Base-by-base conservation (phyloP, 2,113 vertebrate genomes). In the Seriola dumerili region DNA sequence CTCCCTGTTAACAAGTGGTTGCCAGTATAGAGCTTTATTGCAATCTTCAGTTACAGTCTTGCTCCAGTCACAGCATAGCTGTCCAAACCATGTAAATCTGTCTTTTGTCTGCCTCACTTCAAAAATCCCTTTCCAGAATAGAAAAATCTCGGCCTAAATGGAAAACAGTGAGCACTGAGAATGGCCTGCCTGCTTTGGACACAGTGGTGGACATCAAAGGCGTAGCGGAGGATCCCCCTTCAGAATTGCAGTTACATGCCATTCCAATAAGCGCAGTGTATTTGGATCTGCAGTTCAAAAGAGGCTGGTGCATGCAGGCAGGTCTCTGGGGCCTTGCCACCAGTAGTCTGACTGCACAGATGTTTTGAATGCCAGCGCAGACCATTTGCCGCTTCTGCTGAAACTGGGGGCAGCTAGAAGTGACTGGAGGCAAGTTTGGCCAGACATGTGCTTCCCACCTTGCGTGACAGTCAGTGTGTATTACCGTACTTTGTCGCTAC, bases 241-340 rank as follows among this genome's bases (percentile, higher is more conserved):
- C 90, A 92, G 89, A 94, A 91, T 89, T 88, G 91, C 92, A 83
- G 89, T 88, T 85, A 92, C 94, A 95, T 94, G 92, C 93, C 93
- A 94, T 95, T 94, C 89, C 93, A 94, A 89, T 94, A 93, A 93
- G 92, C 85, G 84, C 86, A 84, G 91, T 58, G 89, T 83, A 86
- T 91, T 88, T 91, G 88, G 90, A 92, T 89, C 85, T 84, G 89
- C 67, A 93, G 94, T 95, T 95, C 93, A 94, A 95, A 95, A 92
- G 90, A 86, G 88, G 61, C 89, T 74, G 86, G 91, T 88, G 88
- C 90, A 83, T 84, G 78, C 85, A 72, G 84, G 84, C 88, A 83
- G 84, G 89, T 93, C 85, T 79, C 89, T 86, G 92, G 90, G 92
- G 88, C 89, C 86, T 81, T 44, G 83, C 87, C 84, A 85, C 88